A percentile compares a stretch with the other conserved stretches of the same genome.
phyloP scores from a whole-genome alignment of 1,140 invertebrate genomes.

The Panagrolaimus sp. region DNA sequence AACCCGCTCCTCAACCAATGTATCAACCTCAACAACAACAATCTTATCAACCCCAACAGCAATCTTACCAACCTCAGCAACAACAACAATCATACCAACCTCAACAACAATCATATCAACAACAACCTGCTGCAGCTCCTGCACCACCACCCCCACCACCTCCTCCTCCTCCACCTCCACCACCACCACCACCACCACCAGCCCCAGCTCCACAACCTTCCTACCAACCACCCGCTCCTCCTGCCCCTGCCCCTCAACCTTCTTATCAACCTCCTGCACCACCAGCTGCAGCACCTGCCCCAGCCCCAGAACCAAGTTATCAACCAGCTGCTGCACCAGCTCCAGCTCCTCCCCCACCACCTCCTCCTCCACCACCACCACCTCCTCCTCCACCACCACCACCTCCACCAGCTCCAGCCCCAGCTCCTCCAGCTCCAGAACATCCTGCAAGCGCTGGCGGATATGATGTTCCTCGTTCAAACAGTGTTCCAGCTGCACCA shows the following conservation, averaged over 20 bases:
- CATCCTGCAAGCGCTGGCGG: constrained; percentile 14
- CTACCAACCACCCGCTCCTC: neutral
- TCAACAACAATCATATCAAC: no score
- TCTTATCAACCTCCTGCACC: neutral
- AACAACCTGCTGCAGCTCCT: neutral
- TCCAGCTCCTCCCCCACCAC: neutral
- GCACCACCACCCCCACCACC: neutral
- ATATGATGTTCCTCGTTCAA: constrained; percentile 18
- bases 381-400: neutral
- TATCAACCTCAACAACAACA: no score
- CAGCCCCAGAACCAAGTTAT: neutral
- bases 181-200: neutral
- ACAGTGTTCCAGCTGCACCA: neutral
- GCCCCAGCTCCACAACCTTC: neutral
- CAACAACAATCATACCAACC: no score
- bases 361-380: neutral
- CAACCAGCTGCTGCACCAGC: neutral
- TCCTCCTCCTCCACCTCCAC: neutral
- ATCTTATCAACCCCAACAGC: no score
- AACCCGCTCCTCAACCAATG: no score
- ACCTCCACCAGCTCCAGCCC: neutral
- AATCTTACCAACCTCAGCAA: no score
- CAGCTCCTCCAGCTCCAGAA: constrained; percentile 14
- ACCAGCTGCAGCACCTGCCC: neutral
- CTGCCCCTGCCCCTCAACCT: neutral